phyloP scores from a whole-genome alignment of 2,797 vertebrate genomes.

The Paramormyrops hopkinsi region DNA sequence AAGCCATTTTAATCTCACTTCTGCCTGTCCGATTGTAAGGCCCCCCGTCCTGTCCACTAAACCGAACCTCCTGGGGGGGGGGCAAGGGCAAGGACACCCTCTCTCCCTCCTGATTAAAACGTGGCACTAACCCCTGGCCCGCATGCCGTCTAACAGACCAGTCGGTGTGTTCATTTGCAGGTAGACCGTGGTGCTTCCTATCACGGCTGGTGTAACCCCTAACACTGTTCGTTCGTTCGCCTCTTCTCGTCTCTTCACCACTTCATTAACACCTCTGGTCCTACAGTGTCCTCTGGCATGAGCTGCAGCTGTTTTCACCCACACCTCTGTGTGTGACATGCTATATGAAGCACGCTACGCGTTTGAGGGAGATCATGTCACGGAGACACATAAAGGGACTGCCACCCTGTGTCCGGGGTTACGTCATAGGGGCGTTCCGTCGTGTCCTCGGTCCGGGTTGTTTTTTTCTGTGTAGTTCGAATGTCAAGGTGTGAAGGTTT shows the following conservation, averaged over 20 bases:
- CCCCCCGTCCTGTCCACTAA: slow-evolving; percentile 39
- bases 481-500: not conserved
- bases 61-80: not conserved
- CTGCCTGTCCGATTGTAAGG: slow-evolving; percentile 64
- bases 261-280: slow-evolving; percentile 58
- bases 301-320: slow-evolving; percentile 54
- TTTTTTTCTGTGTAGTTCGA: too few relatives aligned
- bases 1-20: slow-evolving; percentile 57
- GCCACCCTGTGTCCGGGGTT: not conserved
- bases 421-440: not conserved
- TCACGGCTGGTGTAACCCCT: not conserved
- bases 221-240: slow-evolving; percentile 10
- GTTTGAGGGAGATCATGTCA: not conserved
- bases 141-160: slow-evolving; percentile 72
- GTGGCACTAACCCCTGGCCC: slow-evolving; percentile 69
- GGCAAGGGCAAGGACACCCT: not conserved
- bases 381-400: not conserved
- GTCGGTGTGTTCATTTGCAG: slow-evolving; percentile 64
- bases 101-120: slow-evolving; percentile 61
- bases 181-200: slow-evolving; percentile 32
- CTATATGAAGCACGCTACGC: slow-evolving; percentile 53
- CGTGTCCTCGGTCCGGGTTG: not conserved
- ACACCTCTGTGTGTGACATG: slow-evolving; percentile 51
- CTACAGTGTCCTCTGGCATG: slow-evolving; percentile 68
- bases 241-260: slow-evolving; percentile 30